Base-by-base conservation (phyloP, 2,888 invertebrate species). In the Sicus ferrugineus region DNA sequence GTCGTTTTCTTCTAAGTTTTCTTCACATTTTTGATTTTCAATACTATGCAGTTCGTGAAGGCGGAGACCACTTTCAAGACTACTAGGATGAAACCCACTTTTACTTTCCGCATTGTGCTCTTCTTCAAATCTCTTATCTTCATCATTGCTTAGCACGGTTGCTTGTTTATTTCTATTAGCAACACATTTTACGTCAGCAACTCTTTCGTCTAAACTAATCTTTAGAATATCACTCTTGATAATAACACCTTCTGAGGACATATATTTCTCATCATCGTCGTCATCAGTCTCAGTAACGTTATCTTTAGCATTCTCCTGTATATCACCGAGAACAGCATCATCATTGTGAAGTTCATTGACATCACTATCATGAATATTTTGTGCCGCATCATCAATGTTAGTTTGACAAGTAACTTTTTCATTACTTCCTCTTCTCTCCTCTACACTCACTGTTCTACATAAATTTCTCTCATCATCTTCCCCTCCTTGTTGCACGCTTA, bases 251-350 rank as follows among this genome's bases (percentile, higher is more conserved):
- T 48, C n/a, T 48, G 1, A n/a, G 19, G n/a, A 2, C 7, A 42
- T n/a, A 42, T 42, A 16, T 65, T 54, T n/a, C 14, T 66, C 28
- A 38, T 56, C 21, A 14, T 46, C 9, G 7, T 19, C n/a, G 21
- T 56, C 28, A 48, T 30, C 19, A 42, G 21, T 54, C 3, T 31
- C 28, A 38, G 11, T n/a, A n/a, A 7, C 19, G 30, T 23, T 19
- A 48, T 61, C 75, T n/a, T 80, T 19, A 64, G 9, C 19, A 26
- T 63, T 38, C 61, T 68, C 56, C 56, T 48, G 19, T 23, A 46
- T 16, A 50, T 42, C 3, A 21, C 21, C 23, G 23, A 26, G 23
- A 26, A 4, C 16, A 46, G 14, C 16, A 26, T 54, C 26, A 54
- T 54, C 54, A 23, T 28, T 3, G 16, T 28, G 7, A 14, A 4